These are phyloP conservation scores for Aporophyla nigra DNA, from an alignment of 2,888 invertebrate genomes.

Conservation along the genomic window DNA sequence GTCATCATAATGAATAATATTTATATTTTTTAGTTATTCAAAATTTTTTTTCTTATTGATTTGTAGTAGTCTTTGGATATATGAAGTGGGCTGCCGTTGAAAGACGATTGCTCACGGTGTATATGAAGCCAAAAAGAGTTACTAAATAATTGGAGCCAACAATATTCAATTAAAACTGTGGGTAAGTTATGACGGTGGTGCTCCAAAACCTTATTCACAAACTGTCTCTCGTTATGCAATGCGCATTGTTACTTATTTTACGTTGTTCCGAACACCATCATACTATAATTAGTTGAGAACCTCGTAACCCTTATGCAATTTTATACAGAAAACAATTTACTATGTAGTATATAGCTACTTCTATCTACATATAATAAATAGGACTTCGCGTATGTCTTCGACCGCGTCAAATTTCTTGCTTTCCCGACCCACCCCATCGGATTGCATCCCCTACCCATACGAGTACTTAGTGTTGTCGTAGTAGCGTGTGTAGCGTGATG, in stretches of 20 bases:
- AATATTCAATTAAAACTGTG: neutral
- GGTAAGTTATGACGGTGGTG: neutral
- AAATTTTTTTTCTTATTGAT: too few species aligned
- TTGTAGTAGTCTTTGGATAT: too few species aligned
- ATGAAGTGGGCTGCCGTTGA: too few species aligned
- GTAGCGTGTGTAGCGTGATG: too few species aligned
- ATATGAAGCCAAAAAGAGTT: neutral
- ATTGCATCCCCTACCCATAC: too few species aligned
- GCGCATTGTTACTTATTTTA: slow-evolving; percentile 43
- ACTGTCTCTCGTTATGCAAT: slow-evolving; percentile 55
- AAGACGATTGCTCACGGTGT: too few species aligned
- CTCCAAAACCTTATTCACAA: slow-evolving; percentile 47
- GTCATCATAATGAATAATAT: too few species aligned
- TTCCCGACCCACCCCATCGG: too few species aligned
- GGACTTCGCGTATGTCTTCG: too few species aligned
- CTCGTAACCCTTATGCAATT: slow-evolving; percentile 27
- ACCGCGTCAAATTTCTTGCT: too few species aligned
- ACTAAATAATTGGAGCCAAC: neutral
- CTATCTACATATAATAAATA: neutral
- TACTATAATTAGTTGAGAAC: slow-evolving; percentile 50
- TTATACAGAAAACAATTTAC: slow-evolving; percentile 15
- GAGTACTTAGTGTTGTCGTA: too few species aligned
- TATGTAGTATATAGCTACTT: neutral
- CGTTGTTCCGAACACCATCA: slow-evolving; percentile 23
- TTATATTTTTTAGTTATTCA: too few species aligned